Base-by-base conservation (phyloP, 2,113 vertebrate species). In the Aegotheles bennettii region DNA sequence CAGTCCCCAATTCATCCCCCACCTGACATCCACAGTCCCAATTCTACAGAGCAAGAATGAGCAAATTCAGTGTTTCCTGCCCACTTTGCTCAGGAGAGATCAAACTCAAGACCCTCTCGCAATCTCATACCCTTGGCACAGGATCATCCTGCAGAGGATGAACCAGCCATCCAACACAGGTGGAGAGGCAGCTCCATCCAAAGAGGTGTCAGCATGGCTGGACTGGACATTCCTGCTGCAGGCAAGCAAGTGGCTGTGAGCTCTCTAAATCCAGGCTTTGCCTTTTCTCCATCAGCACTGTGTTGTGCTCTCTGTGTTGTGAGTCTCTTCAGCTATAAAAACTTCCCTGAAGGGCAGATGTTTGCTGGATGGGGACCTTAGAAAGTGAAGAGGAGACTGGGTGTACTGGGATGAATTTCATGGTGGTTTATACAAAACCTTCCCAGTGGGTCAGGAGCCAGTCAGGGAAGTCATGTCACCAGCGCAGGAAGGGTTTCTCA, bases 211-310 rank as follows among this genome's bases (percentile, higher is more conserved):
- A 13, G 16, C 1, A 1, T 25, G 42, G 61, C 42, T 69, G 48
- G 48, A 7, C 21, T 38, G 38, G 33, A 47, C 18, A 16, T 31
- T 33, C 6, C 48, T 78, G 81, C 60, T 26, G 20, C 38, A 18
- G 25, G 25, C 11, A 25, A 47, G 18, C 0, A 1, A 59, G 28
- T 0, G 4, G 2, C 45, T 68, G 38, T 68, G 63, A 80, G 11
- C 25, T 40, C 1, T 0, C 13, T 29, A 19, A 74, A 54, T 7
- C 3, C 10, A 68, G n/a, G 48, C 3, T 25, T 50, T 54, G 28
- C 54, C 42, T 77, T 80, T 84, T 29, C 25, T 47, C 23, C 25
- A 56, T 36, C 19, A 61, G n/a, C 16, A 20, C 25, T 8, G 7
- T 7, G 3, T 6, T 83, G 35, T 63, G 45, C 50, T 35, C 31